These are phyloP conservation scores for Linyphia triangularis DNA, from an alignment of 2,888 invertebrate genomes.

Conservation along the genomic window DNA sequence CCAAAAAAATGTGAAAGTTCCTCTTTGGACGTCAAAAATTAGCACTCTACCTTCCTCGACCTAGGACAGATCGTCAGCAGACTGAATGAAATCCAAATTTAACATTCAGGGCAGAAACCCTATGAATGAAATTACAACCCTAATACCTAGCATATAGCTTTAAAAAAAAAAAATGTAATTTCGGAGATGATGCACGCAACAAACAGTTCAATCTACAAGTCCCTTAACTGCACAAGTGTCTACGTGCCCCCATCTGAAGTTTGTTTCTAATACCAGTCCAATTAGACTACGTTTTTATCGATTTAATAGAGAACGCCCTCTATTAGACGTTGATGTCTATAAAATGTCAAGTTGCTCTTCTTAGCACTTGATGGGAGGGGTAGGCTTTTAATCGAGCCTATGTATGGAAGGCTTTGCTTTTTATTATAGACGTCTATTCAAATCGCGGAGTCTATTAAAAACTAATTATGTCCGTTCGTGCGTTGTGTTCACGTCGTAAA, in stretches of 20 bases:
- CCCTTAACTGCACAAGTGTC: background rate
- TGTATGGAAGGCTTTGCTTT: background rate
- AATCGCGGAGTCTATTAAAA: background rate
- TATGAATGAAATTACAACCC: no score
- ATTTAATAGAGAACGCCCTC: background rate
- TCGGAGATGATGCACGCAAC: no score
- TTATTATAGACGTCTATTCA: background rate
- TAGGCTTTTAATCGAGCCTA: background rate
- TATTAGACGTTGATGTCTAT: background rate
- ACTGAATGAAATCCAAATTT: no score
- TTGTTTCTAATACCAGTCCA: no score
- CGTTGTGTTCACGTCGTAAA: background rate
- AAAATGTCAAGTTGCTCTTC: background rate
- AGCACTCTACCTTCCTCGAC: no score
- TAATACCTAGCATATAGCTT: no score
- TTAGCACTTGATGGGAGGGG: background rate
- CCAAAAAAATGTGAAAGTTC: no score
- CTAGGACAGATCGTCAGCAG: no score
- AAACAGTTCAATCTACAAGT: background rate
- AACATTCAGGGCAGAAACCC: no score
- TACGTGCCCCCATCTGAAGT: background rate
- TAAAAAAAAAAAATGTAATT: no score
- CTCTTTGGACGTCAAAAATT: no score
- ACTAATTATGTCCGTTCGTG: background rate
- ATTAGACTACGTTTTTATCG: constrained; percentile 16